Base-by-base conservation (phyloP, 2,888 invertebrate genomes). In the Chymomyza caudatula region DNA sequence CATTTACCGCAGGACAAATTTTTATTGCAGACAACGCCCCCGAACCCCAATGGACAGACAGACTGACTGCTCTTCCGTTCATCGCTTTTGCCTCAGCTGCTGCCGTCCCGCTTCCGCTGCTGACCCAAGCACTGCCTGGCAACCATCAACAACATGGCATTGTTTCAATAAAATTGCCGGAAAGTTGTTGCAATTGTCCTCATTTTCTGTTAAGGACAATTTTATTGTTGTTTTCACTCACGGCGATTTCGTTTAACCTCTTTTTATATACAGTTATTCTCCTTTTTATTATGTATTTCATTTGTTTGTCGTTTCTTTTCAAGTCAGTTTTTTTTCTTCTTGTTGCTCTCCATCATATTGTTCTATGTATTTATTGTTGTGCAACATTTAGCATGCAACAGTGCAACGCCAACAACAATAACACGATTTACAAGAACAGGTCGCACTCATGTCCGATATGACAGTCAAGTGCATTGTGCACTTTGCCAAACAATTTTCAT, bases 1-100 rank as follows among this genome's bases (percentile, higher is more conserved):
- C 83, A 81, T 85, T 81, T 83, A 79, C 71, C 81, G 85, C 76
- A 83, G 85, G 85, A 81, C 81, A 85, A 83, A 81, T 81, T 81
- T 85, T 76, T 76, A 76, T 77, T 76, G 73, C 73, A 64, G 73
- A 17, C 47, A 47, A 47, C 73, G 76, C 76, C 20, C 19, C 22
- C 51, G 51, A 8, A 15, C 47, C 4, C 15, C 15, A 47, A 47
- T 8, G 15, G 47, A 19, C 47, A 6, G 19, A 47, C 47, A n/a
- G 47, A 4, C n/a, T n/a, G 2, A 1, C 1, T 0, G 47, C 47
- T 44, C 44, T 17, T 47, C 47, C 17, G 15, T 47, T 15, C 17
- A 19, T 47, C n/a, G 47, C 47, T 20, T 4, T 51, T 6, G 51
- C 22, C 8, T 1, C 22, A 0, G 22, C 51, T 51, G 51, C 51